Base-by-base conservation (phyloP, 2,797 vertebrate species). In the Darevskia nairensis region DNA sequence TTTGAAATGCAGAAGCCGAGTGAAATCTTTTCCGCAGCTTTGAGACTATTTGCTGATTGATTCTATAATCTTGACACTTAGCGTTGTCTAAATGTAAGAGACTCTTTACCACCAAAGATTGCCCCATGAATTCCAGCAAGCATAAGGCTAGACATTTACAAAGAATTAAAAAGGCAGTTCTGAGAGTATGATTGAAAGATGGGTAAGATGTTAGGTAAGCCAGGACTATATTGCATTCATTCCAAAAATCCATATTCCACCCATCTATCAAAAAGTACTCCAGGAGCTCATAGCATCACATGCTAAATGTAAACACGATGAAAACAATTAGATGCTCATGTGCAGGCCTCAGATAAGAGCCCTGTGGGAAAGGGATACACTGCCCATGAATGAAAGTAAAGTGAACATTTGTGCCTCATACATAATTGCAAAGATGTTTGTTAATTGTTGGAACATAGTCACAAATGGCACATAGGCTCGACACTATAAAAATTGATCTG, bases 11-110 rank as follows among this genome's bases (percentile, higher is more conserved):
- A 61, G 76, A 61, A 79, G 75, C 61, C 3, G 39, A 71, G 64
- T 82, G 69, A 44, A 82, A 75, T 82, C 55, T 86, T 86, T 86
- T 86, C 75, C 46, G 39, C 41, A 66, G 74, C 72, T 87, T 35
- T 84, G 35, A 84, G 75, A 66, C 64, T 84, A 44, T 84, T 88
- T 72, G 82, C 46, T 72, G 87, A 84, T 72, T 80, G 82, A 84
- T 79, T 88, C 46, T 74, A 46, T 84, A 61, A 84, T 84, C 50
- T 61, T 64, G 64, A 84, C 74, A 61, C 82, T 88, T 84, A 64
- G 68, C 39, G 46, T 80, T 84, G 66, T 80, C 50, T 88, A 44
- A 39, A 71, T 32, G 55, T 46, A 80, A 35, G 35, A 74, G 27
- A 61, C 46, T 44, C 21, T 84, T 88, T 84, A 71, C 13, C 66